A percentile compares a stretch with the other conserved stretches of the same genome.
These are phyloP conservation scores for Octopus bimaculoides DNA, from an alignment of 1,140 invertebrate species.

Conservation along the genomic window DNA sequence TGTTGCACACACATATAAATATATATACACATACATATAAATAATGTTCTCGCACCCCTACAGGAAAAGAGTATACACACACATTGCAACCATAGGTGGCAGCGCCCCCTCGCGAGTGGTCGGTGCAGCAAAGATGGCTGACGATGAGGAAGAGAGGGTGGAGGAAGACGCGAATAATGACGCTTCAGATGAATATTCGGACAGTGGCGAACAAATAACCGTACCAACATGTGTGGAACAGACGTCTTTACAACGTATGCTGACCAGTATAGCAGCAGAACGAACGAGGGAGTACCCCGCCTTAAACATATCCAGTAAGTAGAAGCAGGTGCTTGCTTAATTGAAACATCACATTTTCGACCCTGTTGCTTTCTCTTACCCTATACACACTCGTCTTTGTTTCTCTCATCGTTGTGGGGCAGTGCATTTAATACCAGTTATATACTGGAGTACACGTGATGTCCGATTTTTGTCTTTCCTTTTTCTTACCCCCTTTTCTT, in stretches of 20 bases:
- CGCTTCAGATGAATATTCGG: neutral
- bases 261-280: neutral
- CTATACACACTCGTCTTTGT: too few species aligned
- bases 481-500: too few species aligned
- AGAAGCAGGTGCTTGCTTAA: neutral
- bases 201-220: neutral
- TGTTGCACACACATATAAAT: neutral
- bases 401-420: too few species aligned
- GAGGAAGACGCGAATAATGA: neutral
- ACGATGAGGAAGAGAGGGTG: constrained; percentile 8
- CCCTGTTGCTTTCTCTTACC: too few species aligned
- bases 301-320: constrained; percentile 5
- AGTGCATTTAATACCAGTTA: too few species aligned
- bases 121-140: neutral
- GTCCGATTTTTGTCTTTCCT: too few species aligned
- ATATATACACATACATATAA: neutral
- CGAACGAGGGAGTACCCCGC: neutral
- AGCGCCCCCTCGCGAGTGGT: too few species aligned
- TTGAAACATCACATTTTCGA: too few species aligned
- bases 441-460: too few species aligned
- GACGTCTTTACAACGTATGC: constrained; percentile 8
- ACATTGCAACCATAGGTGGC: too few species aligned
- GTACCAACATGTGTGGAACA: neutral
- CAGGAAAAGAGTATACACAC: too few species aligned
- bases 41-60: too few species aligned